Evolutionary conservation across 2,888 invertebrate genomes (phyloP).

Genomic region (Caenorhabditis japonica): DNA sequence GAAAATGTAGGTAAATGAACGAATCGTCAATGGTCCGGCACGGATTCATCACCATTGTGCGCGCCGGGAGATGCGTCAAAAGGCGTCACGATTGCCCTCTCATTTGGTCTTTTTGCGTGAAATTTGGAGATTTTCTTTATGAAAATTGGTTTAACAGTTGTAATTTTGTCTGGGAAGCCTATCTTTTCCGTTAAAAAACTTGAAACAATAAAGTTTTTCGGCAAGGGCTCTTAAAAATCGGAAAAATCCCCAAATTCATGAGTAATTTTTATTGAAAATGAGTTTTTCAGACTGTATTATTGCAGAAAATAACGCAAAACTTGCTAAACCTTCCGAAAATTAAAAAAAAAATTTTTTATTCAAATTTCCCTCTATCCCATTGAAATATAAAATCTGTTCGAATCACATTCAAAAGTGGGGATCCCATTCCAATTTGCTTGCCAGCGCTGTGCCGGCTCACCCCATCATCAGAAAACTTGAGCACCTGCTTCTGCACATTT

Average conservation of each 20-base stretch:
- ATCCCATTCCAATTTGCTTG: constrained; percentile 32
- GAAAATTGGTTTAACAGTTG: too few relatives aligned
- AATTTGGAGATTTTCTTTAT: constrained; percentile 19
- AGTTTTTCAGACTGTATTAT: too few relatives aligned
- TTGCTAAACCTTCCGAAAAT: too few relatives aligned
- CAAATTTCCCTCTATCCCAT: background rate
- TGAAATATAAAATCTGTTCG: background rate
- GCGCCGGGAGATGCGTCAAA: background rate
- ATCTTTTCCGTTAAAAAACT: too few relatives aligned
- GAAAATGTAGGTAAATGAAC: constrained; percentile 53
- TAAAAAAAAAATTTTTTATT: too few relatives aligned
- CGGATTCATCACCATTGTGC: constrained; percentile 41
- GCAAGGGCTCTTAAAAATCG: too few relatives aligned
- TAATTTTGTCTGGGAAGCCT: too few relatives aligned
- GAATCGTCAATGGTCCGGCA: constrained; percentile 45
- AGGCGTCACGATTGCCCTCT: constrained; percentile 9
- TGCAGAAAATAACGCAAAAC: too few relatives aligned
- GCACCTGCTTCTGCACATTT: constrained; percentile 51
- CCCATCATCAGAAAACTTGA: constrained; percentile 35
- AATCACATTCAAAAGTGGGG: too few relatives aligned
- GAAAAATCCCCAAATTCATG: too few relatives aligned
- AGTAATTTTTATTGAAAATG: too few relatives aligned
- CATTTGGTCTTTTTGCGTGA: constrained; percentile 2
- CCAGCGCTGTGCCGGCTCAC: constrained; percentile 20
- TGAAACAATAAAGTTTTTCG: background rate